Percentiles rank a stretch among this genome's conserved stretches.
Evolutionary conservation across 1,140 invertebrate genomes (phyloP).

Genomic region (Chrysomallon squamiferum): DNA sequence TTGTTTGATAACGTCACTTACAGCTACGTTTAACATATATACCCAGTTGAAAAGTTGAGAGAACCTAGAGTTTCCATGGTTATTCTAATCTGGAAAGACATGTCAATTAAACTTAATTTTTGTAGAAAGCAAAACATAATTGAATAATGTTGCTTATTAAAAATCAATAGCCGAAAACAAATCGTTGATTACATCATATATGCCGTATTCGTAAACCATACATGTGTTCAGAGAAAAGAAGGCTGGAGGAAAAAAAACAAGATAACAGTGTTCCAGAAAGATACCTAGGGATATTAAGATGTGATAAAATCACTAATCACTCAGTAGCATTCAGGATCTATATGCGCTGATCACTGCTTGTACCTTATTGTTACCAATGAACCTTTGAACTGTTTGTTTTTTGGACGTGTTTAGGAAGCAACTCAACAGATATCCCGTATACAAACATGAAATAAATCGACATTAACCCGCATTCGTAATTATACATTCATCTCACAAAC

Average conservation of each 20-base stretch:
- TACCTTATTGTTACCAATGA: not conserved
- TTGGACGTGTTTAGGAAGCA: not conserved
- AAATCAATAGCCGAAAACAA: not conserved
- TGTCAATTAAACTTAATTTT: not conserved
- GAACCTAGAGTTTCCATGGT: not conserved
- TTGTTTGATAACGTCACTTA: too few relatives aligned
- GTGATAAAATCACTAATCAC: not conserved
- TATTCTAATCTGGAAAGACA: not conserved
- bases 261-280: not conserved
- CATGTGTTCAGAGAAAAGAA: not conserved
- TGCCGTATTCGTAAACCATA: not conserved
- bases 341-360: constrained; percentile 1
- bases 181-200: not conserved
- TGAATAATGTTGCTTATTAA: not conserved
- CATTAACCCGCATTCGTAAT: too few relatives aligned
- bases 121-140: not conserved
- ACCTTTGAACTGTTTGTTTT: not conserved
- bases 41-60: too few relatives aligned
- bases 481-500: too few relatives aligned
- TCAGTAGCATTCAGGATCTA: not conserved
- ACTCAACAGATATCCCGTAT: not conserved
- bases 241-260: not conserved
- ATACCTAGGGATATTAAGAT: not conserved
- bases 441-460: too few relatives aligned
- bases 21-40: too few relatives aligned